Conservation (phyloP, 2,888 invertebrate genomes). For the Thyatira batis region DNA sequence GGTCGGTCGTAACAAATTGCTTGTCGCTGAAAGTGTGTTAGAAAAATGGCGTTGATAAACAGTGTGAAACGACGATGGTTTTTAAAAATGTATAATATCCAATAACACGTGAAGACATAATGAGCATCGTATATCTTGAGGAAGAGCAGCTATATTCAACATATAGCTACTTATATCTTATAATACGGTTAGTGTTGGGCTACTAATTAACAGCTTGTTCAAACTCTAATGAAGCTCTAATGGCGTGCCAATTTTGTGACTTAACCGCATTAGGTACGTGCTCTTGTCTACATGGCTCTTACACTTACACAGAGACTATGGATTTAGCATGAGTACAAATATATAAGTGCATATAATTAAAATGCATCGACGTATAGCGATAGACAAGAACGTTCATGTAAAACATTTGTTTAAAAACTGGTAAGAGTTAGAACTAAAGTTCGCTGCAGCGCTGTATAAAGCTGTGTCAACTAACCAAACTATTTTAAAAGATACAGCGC, state of each 20-base stretch:
- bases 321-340: too few species aligned
- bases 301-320: too few species aligned
- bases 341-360: too few species aligned
- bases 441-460: too few species aligned
- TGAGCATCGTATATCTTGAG: not conserved
- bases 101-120: not conserved
- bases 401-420: too few species aligned
- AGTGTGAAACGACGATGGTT: not conserved
- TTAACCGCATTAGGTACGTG: not conserved
- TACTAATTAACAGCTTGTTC: not conserved
- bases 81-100: not conserved
- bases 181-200: not conserved
- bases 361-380: too few species aligned
- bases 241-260: not conserved
- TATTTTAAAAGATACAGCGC: too few species aligned
- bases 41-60: not conserved
- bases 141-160: too few species aligned
- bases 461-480: too few species aligned
- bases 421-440: too few species aligned
- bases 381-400: too few species aligned
- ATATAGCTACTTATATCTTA: not conserved
- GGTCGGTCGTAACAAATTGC: slow-evolving; percentile 1
- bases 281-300: not conserved
- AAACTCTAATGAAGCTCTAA: not conserved
- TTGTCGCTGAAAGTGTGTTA: not conserved